These are phyloP conservation scores for Prosopocoilus inquinatus DNA, from an alignment of 2,888 invertebrate species.

Conservation along the genomic window DNA sequence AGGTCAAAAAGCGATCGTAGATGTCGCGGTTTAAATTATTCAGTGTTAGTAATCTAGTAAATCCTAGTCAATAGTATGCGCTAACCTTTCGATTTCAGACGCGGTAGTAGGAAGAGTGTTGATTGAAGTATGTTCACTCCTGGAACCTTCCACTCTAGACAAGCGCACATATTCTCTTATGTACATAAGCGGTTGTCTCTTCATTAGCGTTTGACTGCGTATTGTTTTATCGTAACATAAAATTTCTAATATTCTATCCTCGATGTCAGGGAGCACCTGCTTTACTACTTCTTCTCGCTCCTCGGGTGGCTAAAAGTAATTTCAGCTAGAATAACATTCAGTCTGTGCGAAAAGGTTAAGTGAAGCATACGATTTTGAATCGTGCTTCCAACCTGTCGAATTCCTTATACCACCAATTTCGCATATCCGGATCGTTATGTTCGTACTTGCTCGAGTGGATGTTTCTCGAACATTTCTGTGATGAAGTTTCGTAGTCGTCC, in stretches of 20 bases:
- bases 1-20: no score
- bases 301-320: constrained; percentile 11
- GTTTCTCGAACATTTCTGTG: constrained; percentile 22
- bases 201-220: no score
- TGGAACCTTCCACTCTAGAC: no score
- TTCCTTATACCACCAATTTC: constrained; percentile 40
- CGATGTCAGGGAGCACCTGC: constrained; percentile 15
- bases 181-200: no score
- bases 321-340: background rate
- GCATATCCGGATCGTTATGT: constrained; percentile 29
- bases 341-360: background rate
- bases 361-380: constrained; percentile 35
- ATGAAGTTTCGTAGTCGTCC: no score
- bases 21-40: no score
- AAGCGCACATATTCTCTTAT: no score
- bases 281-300: constrained; percentile 14
- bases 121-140: no score
- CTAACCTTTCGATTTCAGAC: no score
- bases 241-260: constrained; percentile 1
- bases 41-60: no score
- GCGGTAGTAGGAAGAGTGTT: no score
- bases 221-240: background rate
- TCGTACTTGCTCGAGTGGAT: constrained; percentile 32
- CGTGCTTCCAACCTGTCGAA: constrained; percentile 40
- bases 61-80: no score